These are phyloP conservation scores for Oxyteleia sp. DNA, from an alignment of 2,888 invertebrate species.

Conservation along the genomic window DNA sequence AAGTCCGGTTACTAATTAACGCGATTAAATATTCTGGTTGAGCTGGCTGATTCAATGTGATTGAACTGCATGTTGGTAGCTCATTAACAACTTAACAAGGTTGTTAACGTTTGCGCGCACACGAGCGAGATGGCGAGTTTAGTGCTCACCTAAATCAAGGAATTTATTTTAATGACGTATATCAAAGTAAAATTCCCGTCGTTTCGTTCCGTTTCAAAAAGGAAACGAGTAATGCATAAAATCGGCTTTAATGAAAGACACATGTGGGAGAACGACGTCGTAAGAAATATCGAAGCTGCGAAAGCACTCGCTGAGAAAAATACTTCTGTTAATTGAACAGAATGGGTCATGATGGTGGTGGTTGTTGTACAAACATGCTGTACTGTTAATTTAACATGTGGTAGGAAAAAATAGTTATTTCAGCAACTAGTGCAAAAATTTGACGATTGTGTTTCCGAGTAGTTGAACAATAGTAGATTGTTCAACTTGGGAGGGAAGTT, in stretches of 20 bases:
- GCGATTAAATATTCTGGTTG: constrained; percentile 55
- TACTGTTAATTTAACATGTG: too few relatives aligned
- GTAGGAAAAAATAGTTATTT: too few relatives aligned
- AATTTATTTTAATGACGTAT: constrained; percentile 36
- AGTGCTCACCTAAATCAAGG: constrained; percentile 46
- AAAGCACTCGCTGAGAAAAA: constrained; percentile 17
- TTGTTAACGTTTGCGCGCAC: constrained; percentile 43
- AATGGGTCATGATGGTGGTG: too few relatives aligned
- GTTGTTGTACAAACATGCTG: too few relatives aligned
- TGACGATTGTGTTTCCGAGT: too few relatives aligned
- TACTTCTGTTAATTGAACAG: too few relatives aligned
- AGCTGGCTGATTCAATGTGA: constrained; percentile 48
- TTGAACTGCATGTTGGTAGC: constrained; percentile 54
- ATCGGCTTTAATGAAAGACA: constrained; percentile 25
- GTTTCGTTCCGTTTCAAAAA: constrained; percentile 11
- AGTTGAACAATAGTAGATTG: too few relatives aligned
- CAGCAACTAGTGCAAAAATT: too few relatives aligned
- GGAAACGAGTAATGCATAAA: not conserved
- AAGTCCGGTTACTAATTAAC: constrained; percentile 64
- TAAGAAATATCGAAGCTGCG: constrained; percentile 4
- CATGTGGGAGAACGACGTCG: not conserved
- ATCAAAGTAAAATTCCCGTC: constrained; percentile 19
- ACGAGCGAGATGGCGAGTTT: constrained; percentile 34
- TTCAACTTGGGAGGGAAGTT: too few relatives aligned
- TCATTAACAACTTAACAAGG: constrained; percentile 62